These are phyloP conservation scores for Zaprionus lineosus DNA, from an alignment of 2,888 invertebrate genomes.

Conservation along the genomic window DNA sequence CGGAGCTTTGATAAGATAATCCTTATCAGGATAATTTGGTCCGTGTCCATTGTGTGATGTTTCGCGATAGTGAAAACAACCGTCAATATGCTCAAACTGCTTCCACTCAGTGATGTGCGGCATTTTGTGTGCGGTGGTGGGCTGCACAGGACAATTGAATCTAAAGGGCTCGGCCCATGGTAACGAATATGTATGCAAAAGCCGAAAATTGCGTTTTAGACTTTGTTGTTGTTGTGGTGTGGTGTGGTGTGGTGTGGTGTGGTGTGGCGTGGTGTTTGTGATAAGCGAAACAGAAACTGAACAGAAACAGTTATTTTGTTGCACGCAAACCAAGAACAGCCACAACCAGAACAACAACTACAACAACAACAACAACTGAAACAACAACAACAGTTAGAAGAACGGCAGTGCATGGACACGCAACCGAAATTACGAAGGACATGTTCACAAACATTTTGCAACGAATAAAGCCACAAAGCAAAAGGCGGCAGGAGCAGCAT, in stretches of 20 bases:
- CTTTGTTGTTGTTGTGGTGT: slow-evolving; percentile 49
- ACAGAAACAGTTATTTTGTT: slow-evolving; percentile 60
- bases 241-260: background rate
- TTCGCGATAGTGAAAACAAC: background rate
- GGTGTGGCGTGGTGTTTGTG: slow-evolving; percentile 45
- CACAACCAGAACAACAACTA: slow-evolving; percentile 22
- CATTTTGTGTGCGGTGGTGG: slow-evolving; percentile 10
- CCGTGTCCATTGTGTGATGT: background rate
- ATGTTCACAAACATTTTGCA: slow-evolving; percentile 55
- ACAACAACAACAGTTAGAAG: slow-evolving; percentile 32
- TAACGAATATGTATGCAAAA: slow-evolving; percentile 53
- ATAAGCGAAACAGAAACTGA: slow-evolving; percentile 43
- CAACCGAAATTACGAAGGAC: slow-evolving; percentile 68
- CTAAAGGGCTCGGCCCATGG: slow-evolving; percentile 26
- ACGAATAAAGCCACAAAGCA: slow-evolving; percentile 28
- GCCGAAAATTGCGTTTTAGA: slow-evolving; percentile 55
- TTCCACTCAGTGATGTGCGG: slow-evolving; percentile 26
- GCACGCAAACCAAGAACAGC: slow-evolving; percentile 53
- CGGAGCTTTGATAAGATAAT: too few relatives aligned
- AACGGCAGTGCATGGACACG: slow-evolving; percentile 54
- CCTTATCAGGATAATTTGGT: too few relatives aligned
- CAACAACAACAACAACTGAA: slow-evolving; percentile 36
- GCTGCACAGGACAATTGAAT: slow-evolving; percentile 29
- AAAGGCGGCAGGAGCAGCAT: slow-evolving; percentile 7
- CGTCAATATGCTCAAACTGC: slow-evolving; percentile 6